These are phyloP conservation scores for Tanypteryx hageni DNA, from an alignment of 2,888 invertebrate species.

Conservation along the genomic window DNA sequence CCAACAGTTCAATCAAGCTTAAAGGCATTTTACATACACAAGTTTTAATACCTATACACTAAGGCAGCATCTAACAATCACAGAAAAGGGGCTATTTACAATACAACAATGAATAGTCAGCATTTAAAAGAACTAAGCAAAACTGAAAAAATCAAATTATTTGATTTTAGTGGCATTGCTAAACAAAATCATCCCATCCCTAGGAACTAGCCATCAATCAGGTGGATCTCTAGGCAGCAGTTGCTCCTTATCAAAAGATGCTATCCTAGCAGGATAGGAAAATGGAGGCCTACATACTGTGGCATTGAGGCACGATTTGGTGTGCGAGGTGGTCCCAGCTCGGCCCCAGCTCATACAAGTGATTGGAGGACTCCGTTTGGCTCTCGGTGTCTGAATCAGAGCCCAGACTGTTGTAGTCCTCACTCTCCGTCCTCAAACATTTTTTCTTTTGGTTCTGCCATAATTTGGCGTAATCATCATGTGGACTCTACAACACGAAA, in stretches of 20 bases:
- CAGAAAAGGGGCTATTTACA: not conserved
- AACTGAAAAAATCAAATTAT: constrained; percentile 19
- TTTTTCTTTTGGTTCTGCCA: constrained; percentile 70
- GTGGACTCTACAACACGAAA: constrained; percentile 69
- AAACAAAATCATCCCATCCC: constrained; percentile 42
- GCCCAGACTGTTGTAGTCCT: constrained; percentile 71
- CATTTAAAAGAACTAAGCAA: not conserved
- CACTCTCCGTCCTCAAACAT: constrained; percentile 70
- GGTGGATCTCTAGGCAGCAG: constrained; percentile 29
- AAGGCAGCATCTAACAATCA: not conserved
- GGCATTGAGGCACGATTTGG: constrained; percentile 61
- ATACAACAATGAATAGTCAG: not conserved
- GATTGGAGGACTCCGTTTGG: constrained; percentile 70
- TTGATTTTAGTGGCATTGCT: not conserved
- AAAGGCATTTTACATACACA: too few relatives aligned
- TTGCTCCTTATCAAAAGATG: constrained; percentile 29
- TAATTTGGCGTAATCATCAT: constrained; percentile 70
- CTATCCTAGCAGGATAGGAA: constrained; percentile 40
- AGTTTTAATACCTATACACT: too few relatives aligned
- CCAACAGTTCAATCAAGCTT: too few relatives aligned
- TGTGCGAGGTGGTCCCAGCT: constrained; percentile 65
- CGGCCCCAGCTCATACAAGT: constrained; percentile 70
- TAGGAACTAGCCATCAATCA: not conserved
- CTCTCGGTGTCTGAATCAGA: constrained; percentile 69
- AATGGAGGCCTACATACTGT: constrained; percentile 47